These are phyloP conservation scores for Tarsius wallacei DNA, from an alignment of 2,797 vertebrate genomes.

Conservation along the genomic window DNA sequence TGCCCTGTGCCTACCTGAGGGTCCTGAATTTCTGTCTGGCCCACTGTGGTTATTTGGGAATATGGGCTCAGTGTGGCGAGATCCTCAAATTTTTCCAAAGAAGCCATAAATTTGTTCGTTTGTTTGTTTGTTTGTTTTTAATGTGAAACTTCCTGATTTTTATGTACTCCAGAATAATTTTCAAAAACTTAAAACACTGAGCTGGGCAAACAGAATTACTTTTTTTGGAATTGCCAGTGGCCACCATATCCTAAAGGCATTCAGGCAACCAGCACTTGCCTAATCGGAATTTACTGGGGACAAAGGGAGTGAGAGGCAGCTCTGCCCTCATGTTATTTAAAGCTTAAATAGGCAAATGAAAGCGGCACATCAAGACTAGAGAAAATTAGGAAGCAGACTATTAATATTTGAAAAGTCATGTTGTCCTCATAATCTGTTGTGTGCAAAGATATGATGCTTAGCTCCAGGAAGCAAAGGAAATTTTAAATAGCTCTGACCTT, in stretches of 20 bases:
- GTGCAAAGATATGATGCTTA: background rate
- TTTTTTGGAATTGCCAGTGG: background rate
- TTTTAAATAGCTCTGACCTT: background rate
- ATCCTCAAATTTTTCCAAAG: slow-evolving; percentile 20
- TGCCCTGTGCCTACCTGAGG: background rate
- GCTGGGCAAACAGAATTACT: background rate
- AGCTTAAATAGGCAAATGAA: background rate
- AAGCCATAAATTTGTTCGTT: background rate
- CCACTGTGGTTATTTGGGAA: background rate
- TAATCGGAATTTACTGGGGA: background rate
- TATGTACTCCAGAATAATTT: background rate
- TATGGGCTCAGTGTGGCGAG: background rate
- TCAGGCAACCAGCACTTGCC: background rate
- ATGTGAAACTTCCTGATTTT: background rate
- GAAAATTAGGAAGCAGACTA: background rate
- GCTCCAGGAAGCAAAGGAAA: slow-evolving; percentile 1
- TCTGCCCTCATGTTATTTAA: background rate
- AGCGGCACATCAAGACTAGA: background rate
- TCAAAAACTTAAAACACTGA: background rate
- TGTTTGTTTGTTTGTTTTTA: background rate
- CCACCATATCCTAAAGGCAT: background rate
- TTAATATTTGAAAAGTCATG: background rate
- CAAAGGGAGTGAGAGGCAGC: background rate
- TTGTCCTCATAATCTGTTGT: background rate
- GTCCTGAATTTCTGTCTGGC: background rate